These are phyloP conservation scores for Nemotelus pantherinus DNA, from an alignment of 2,888 invertebrate species.

Conservation along the genomic window DNA sequence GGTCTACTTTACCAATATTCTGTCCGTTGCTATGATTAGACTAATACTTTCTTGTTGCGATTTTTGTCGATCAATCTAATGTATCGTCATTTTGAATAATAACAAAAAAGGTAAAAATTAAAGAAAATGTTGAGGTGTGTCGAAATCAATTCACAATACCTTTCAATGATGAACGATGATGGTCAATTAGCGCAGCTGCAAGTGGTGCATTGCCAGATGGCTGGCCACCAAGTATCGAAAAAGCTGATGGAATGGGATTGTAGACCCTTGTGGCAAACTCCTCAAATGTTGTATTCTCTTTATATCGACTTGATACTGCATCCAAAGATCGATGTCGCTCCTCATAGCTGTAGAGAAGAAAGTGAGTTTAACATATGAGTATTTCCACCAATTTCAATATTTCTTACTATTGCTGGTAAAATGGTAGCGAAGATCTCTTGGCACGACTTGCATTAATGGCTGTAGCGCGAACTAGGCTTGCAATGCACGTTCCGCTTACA, in stretches of 20 bases:
- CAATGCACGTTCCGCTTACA: conserved; percentile 70
- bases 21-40: too few species aligned
- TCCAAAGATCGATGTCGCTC: conserved; percentile 88
- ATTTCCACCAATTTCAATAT: conserved; percentile 9
- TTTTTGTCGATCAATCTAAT: too few species aligned
- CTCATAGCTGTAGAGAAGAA: conserved; percentile 76
- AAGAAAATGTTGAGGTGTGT: too few species aligned
- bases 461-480: conserved; percentile 88
- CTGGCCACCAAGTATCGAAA: conserved; percentile 57
- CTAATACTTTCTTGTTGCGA: too few species aligned
- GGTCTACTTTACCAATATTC: too few species aligned
- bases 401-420: conserved; percentile 89
- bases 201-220: conserved; percentile 63
- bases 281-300: conserved; percentile 90
- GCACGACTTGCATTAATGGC: conserved; percentile 92
- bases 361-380: conserved; percentile 1
- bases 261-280: conserved; percentile 81
- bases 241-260: conserved; percentile 69
- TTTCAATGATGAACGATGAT: conserved; percentile 62
- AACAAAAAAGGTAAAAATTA: too few species aligned
- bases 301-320: conserved; percentile 85
- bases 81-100: too few species aligned
- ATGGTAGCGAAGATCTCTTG: conserved; percentile 87
- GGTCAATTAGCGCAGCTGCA: conserved; percentile 71
- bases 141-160: conserved; percentile 48